These are phyloP conservation scores for Clytia hemisphaerica DNA, from an alignment of 30 jellyfish, hydroid and myxozoan genomes.

Conservation along the genomic window DNA sequence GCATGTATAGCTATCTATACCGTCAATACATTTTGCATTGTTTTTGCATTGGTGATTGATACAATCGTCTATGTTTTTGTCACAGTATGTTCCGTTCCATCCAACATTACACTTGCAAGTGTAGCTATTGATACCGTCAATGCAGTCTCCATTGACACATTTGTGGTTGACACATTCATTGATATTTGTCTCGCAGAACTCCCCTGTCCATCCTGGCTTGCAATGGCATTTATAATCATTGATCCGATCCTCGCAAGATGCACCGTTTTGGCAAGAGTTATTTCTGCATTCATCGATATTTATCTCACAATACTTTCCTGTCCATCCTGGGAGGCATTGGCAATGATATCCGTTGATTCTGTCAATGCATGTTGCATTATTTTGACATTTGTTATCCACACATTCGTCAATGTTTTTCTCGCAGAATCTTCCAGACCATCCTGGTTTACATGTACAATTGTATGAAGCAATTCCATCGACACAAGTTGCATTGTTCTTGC, in stretches of 20 bases:
- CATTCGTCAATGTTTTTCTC: slow-evolving; percentile 42
- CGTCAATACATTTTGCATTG: slow-evolving; percentile 14
- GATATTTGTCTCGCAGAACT: slow-evolving; percentile 37
- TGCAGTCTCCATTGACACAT: slow-evolving; percentile 57
- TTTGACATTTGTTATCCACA: slow-evolving; percentile 50
- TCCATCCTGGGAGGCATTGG: slow-evolving; percentile 65
- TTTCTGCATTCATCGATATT: slow-evolving; percentile 44
- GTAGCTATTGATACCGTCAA: slow-evolving; percentile 50
- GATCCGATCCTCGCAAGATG: slow-evolving; percentile 29
- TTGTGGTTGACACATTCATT: slow-evolving; percentile 48
- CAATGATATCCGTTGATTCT: slow-evolving; percentile 72
- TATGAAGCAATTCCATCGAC: slow-evolving; percentile 38
- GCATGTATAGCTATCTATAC: slow-evolving; percentile 10
- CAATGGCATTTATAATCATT: slow-evolving; percentile 54
- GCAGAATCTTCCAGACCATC: slow-evolving; percentile 39
- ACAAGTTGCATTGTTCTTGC: slow-evolving; percentile 60
- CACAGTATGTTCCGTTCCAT: not conserved
- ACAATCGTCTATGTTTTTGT: slow-evolving; percentile 45
- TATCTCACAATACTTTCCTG: slow-evolving; percentile 55
- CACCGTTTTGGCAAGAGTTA: slow-evolving; percentile 43
- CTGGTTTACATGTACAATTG: slow-evolving; percentile 33
- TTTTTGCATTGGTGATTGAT: not conserved
- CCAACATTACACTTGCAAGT: slow-evolving; percentile 46
- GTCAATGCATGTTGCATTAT: slow-evolving; percentile 63
- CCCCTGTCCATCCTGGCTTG: slow-evolving; percentile 42